Evolutionary conservation across 2,113 vertebrate species (phyloP).

Genomic region (Vulpes ferrilata): DNA sequence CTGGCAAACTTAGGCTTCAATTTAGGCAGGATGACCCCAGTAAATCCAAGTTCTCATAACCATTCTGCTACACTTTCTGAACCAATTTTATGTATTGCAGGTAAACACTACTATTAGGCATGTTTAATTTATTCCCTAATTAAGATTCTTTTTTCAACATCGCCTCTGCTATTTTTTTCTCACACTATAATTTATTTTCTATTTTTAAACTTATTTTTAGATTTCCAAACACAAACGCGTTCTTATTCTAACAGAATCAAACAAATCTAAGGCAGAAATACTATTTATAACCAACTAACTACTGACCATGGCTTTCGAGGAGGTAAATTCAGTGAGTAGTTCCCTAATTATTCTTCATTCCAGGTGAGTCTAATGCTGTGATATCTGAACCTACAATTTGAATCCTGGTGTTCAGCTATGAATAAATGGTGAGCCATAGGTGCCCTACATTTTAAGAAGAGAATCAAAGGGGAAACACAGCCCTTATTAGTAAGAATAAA

Average conservation of each 20-base stretch:
- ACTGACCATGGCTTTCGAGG: constrained; percentile 53
- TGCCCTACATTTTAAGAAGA: constrained; percentile 25
- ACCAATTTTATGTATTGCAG: background rate
- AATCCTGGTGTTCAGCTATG: background rate
- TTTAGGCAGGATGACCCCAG: no score
- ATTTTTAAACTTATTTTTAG: constrained; percentile 77
- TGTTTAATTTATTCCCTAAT: constrained; percentile 38
- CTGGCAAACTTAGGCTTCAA: background rate
- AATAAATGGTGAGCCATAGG: background rate
- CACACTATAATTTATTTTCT: constrained; percentile 76
- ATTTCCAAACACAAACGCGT: constrained; percentile 41
- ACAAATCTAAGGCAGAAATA: constrained; percentile 60
- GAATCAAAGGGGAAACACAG: background rate
- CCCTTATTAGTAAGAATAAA: constrained; percentile 35
- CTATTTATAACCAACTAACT: constrained; percentile 71
- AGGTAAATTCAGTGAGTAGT: constrained; percentile 58
- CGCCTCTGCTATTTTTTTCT: constrained; percentile 59
- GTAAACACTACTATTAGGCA: constrained; percentile 10
- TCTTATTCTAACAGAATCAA: constrained; percentile 66
- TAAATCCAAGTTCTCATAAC: background rate
- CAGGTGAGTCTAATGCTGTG: constrained; percentile 17
- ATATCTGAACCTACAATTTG: constrained; percentile 24
- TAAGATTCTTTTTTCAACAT: constrained; percentile 53
- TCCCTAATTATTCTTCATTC: constrained; percentile 43
- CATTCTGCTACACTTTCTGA: background rate